Evolutionary conservation across 64 coral and sea anemone genomes (phyloP).

Genomic region (Stichodactyla mertensii): DNA sequence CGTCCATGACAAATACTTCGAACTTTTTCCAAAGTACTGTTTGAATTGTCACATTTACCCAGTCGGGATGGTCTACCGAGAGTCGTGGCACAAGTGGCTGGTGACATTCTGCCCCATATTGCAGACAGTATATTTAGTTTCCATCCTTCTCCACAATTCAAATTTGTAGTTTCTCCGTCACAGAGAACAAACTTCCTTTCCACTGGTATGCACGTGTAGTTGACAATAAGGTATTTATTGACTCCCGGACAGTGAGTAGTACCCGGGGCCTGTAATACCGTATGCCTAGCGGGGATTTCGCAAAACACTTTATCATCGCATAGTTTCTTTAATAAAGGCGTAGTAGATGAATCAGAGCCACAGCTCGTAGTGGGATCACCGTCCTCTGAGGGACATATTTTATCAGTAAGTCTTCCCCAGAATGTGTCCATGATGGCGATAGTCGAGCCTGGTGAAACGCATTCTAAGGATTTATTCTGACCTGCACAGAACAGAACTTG

Average conservation of each 20-base stretch:
- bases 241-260: slow-evolving; percentile 72
- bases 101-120: slow-evolving; percentile 73
- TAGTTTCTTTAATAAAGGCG: slow-evolving; percentile 39
- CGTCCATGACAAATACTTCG: slow-evolving; percentile 60
- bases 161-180: slow-evolving; percentile 66
- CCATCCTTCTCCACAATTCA: slow-evolving; percentile 75
- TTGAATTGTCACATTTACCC: slow-evolving; percentile 58
- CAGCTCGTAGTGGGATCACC: slow-evolving; percentile 69
- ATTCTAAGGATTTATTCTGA: slow-evolving; percentile 89
- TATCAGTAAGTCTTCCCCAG: slow-evolving; percentile 71
- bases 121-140: slow-evolving; percentile 68
- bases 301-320: slow-evolving; percentile 84
- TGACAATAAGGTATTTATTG: slow-evolving; percentile 79
- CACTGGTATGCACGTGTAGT: slow-evolving; percentile 74
- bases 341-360: slow-evolving; percentile 35
- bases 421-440: slow-evolving; percentile 80
- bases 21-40: slow-evolving; percentile 31
- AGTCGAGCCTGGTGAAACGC: slow-evolving; percentile 84
- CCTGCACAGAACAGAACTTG: slow-evolving; percentile 78
- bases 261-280: slow-evolving; percentile 58
- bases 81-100: slow-evolving; percentile 70
- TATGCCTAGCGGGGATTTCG: slow-evolving; percentile 78
- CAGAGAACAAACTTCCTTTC: slow-evolving; percentile 83
- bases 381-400: slow-evolving; percentile 78
- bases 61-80: slow-evolving; percentile 38